These are phyloP conservation scores for Bergia puertoricense DNA, from an alignment of 92 coral and sea anemone genomes.

Conservation along the genomic window DNA sequence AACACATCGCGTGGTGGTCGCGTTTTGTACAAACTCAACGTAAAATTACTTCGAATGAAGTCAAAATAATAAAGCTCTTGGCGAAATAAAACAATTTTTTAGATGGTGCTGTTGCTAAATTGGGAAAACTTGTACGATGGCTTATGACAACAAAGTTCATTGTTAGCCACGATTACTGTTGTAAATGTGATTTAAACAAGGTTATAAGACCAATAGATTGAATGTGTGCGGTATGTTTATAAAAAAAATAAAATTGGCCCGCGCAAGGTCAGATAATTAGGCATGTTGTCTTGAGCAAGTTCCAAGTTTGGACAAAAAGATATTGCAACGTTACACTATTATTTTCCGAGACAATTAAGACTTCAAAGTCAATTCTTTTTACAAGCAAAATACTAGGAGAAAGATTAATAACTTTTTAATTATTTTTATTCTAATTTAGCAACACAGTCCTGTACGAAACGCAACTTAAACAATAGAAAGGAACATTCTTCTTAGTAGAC, in stretches of 20 bases:
- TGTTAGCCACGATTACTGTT: background rate
- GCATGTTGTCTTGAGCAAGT: background rate
- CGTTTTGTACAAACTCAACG: background rate
- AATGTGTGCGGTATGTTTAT: conserved; percentile 17
- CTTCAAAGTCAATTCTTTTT: background rate
- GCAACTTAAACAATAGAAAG: no score
- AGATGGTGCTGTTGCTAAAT: conserved; percentile 12
- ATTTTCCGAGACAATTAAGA: background rate
- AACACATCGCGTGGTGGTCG: conserved; percentile 21
- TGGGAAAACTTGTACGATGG: background rate
- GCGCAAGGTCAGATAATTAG: conserved; percentile 3
- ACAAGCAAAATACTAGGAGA: background rate
- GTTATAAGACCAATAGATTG: background rate
- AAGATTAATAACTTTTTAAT: no score
- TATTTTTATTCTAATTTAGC: no score
- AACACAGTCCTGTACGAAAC: no score
- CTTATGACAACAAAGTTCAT: background rate
- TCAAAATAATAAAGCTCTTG: conserved; percentile 13
- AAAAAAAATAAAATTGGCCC: background rate
- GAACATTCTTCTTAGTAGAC: no score
- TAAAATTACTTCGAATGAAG: background rate
- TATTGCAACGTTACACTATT: background rate
- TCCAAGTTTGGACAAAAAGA: background rate
- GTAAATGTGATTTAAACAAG: background rate
- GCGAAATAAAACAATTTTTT: background rate